Conservation (phyloP, 2,888 invertebrate genomes). For the Eumerus sabulonum region DNA sequence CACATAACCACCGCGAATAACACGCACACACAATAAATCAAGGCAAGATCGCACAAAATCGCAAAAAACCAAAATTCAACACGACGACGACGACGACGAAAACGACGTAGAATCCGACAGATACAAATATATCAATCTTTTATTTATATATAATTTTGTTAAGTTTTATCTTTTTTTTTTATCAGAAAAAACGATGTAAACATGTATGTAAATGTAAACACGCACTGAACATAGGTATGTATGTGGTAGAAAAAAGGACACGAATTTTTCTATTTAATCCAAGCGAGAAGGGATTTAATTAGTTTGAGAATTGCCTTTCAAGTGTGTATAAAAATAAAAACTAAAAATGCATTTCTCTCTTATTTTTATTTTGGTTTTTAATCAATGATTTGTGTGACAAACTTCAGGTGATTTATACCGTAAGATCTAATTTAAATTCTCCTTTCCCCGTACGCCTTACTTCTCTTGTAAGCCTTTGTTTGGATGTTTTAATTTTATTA, state of each 20-base stretch:
- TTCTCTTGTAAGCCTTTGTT: background rate
- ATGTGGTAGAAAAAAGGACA: no score
- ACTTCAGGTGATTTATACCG: constrained; percentile 2
- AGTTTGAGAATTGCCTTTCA: background rate
- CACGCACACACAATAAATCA: constrained; percentile 23
- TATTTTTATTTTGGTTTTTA: background rate
- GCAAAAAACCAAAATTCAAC: constrained; percentile 5
- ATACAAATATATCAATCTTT: background rate
- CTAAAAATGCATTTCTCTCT: background rate
- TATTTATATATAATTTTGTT: no score
- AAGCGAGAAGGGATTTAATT: no score
- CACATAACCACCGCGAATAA: constrained; percentile 38
- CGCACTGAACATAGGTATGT: no score
- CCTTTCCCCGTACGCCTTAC: constrained; percentile 9
- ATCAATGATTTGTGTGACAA: no score
- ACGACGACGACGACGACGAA: constrained; percentile 21
- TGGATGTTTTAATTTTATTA: constrained; percentile 30
- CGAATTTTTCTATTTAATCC: no score
- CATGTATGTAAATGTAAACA: background rate
- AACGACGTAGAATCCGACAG: constrained; percentile 38
- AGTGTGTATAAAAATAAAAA: background rate
- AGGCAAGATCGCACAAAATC: constrained; percentile 21
- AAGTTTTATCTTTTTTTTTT: no score
- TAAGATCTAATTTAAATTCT: constrained; percentile 37
- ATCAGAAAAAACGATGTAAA: background rate